Evolutionary conservation across 2,797 vertebrate genomes (phyloP), one percentile per base, ranked within the genome.

Genomic region (Prunella strophiata): DNA sequence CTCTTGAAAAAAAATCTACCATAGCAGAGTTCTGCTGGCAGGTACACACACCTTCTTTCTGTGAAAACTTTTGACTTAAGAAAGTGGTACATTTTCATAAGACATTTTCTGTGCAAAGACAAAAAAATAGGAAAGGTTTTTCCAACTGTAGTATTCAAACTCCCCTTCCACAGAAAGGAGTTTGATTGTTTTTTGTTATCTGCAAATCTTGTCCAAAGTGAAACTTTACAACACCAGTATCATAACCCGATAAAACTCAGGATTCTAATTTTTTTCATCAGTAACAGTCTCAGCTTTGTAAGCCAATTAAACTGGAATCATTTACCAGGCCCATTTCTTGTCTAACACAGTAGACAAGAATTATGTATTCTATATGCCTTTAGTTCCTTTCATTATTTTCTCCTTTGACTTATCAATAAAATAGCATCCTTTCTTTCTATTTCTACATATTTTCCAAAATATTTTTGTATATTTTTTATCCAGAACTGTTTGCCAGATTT

Each of bases 101-200:
- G 11, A 55, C 7, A 20, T 2, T 63, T 81, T 57, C 48, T 47
- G 2, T 58, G 25, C 4, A 76, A 65, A 81, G 10, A 26, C 4
- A n/a, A 57, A 82, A 83, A 38, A 57, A 30, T 10, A 34, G 5
- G 7, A 30, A 70, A 7, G 0, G 0, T 16, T 45, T 16, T 72
- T 82, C 7, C 23, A 45, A 3, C 2, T 29, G 2, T 11, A 23
- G 3, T 26, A 10, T 75, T 87, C 75, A 79, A 59, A 6, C 4
- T 75, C 10, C 10, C 7, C 68, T 68, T 47, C 30, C 25, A 58
- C 5, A 76, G 5, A 38, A 73, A 68, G 20, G 5, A 17, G 1
- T 54, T 78, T 48, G 1, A 3, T 67, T 74, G 1, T 0, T 36
- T 75, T 93, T 63, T 67, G 2, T 42, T 45, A 16, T 42, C 13